phyloP scores from a whole-genome alignment of 2,888 invertebrate genomes.

The Nephrotoma flavescens region DNA sequence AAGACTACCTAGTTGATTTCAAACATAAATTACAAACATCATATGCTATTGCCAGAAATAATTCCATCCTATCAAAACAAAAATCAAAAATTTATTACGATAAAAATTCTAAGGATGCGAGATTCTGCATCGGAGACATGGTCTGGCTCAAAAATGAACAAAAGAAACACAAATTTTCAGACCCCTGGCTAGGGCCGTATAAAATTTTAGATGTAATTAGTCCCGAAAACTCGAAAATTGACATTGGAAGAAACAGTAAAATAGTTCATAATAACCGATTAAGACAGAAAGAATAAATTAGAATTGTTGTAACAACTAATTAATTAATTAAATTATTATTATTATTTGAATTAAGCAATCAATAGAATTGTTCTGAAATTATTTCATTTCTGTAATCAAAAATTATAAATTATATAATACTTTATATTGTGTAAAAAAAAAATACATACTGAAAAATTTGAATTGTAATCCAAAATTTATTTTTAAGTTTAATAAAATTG shows the following conservation, averaged over 20 bases:
- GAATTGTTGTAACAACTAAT: too few species aligned
- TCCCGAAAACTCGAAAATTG: background rate
- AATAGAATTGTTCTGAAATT: too few species aligned
- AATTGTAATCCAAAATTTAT: too few species aligned
- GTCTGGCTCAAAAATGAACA: background rate
- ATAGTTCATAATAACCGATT: slow-evolving; percentile 1
- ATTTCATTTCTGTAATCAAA: too few species aligned
- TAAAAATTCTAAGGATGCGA: background rate
- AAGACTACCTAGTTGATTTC: slow-evolving; percentile 13
- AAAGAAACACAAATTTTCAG: background rate
- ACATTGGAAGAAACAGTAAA: background rate
- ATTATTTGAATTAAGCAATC: too few species aligned
- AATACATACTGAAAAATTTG: too few species aligned
- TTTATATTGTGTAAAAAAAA: too few species aligned
- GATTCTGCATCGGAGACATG: background rate
- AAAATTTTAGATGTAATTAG: background rate
- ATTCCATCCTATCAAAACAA: background rate
- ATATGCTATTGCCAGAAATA: background rate
- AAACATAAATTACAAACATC: background rate
- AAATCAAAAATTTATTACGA: background rate
- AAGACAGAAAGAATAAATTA: background rate
- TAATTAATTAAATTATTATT: too few species aligned
- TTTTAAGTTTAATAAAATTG: too few species aligned
- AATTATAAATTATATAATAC: too few species aligned
- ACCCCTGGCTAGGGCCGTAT: background rate